A percentile compares a stretch with the other conserved stretches of the same genome.
phyloP scores from a whole-genome alignment of 2,797 vertebrate genomes.

The Acrossocheilus fasciatus region DNA sequence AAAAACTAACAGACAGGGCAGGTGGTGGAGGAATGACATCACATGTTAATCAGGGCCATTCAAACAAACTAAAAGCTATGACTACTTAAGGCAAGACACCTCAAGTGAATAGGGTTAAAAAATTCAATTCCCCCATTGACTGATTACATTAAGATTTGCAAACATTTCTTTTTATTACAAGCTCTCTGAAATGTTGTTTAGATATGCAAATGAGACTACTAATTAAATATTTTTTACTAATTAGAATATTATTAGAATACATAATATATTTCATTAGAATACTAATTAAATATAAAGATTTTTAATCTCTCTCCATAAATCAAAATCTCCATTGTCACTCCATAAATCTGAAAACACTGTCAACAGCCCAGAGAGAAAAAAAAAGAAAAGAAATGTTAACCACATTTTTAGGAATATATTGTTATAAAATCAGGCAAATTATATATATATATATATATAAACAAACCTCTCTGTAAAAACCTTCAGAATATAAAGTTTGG shows the following conservation, averaged over 20 bases:
- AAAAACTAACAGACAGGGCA: background rate
- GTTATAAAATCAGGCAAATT: too few species aligned
- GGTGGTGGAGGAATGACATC: constrained; percentile 53
- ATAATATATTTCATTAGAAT: background rate
- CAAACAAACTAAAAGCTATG: background rate
- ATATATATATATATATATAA: too few species aligned
- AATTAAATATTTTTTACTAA: background rate
- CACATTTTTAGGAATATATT: background rate
- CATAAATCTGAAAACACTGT: background rate
- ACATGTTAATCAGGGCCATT: constrained; percentile 7
- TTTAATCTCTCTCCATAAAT: background rate
- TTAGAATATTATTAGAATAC: too few species aligned
- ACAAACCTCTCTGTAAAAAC: too few species aligned
- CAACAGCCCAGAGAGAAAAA: background rate
- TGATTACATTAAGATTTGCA: background rate
- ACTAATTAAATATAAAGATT: background rate
- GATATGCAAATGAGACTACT: background rate
- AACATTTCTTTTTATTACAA: background rate
- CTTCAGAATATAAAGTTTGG: too few species aligned
- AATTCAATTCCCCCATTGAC: background rate
- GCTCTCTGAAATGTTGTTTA: background rate
- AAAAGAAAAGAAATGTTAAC: background rate
- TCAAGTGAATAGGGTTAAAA: too few species aligned
- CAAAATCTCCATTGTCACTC: background rate
- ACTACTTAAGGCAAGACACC: too few species aligned